Percentiles rank a stretch among this genome's conserved stretches.
These are phyloP conservation scores for Euthynnus affinis DNA, from an alignment of 2,797 vertebrate genomes.

Conservation along the genomic window DNA sequence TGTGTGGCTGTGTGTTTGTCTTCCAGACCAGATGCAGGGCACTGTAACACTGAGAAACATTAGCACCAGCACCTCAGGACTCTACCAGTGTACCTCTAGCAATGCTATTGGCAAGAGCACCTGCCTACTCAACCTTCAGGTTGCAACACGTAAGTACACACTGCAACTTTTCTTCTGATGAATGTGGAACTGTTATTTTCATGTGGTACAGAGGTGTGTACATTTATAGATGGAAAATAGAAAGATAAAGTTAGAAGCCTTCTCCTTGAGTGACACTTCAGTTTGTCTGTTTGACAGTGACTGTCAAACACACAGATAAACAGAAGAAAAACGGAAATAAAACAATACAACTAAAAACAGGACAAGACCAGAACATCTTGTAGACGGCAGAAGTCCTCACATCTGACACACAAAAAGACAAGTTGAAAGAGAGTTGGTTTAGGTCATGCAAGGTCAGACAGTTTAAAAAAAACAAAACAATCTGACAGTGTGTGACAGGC, in stretches of 20 bases:
- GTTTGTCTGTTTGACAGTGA: too few species aligned
- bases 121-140: constrained; percentile 96
- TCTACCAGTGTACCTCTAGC: constrained; percentile 96
- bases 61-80: constrained; percentile 92
- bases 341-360: constrained; percentile 13
- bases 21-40: constrained; percentile 95
- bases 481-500: constrained; percentile 40
- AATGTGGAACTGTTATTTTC: neutral
- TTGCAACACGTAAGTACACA: constrained; percentile 92
- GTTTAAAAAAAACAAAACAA: neutral
- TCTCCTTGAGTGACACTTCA: constrained; percentile 31
- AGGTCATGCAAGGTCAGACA: constrained; percentile 46
- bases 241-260: neutral
- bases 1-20: constrained; percentile 40
- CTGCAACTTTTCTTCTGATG: neutral
- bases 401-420: constrained; percentile 33
- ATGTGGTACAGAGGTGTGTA: too few species aligned
- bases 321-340: constrained; percentile 15
- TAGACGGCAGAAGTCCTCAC: neutral
- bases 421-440: neutral
- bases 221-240: constrained; percentile 7
- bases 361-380: constrained; percentile 5
- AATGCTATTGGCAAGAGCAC: constrained; percentile 97
- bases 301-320: constrained; percentile 14
- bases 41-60: constrained; percentile 96